A percentile compares a stretch with the other conserved stretches of the same genome.
Evolutionary conservation across 2,797 vertebrate genomes (phyloP).

Genomic region (Morus bassanus): DNA sequence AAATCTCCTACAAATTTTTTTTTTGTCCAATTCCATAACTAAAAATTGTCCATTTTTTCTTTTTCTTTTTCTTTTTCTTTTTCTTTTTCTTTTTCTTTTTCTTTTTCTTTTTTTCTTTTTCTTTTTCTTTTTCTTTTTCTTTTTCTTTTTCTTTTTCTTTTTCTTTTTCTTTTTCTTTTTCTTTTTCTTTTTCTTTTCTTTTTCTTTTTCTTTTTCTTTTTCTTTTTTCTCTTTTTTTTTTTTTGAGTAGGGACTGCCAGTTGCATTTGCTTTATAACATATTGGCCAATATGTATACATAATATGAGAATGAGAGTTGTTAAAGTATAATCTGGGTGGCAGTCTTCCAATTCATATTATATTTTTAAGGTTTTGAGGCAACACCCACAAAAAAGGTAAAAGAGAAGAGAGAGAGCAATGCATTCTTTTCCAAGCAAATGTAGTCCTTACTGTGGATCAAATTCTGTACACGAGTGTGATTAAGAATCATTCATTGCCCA

Average conservation of each 20-base stretch:
- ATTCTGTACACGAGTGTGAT: not conserved
- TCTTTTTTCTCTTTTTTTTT: no score
- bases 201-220: fast-evolving
- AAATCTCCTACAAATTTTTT: not conserved
- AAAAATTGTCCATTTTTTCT: fast-evolving
- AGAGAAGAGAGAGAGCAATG: not conserved
- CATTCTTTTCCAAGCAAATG: not conserved
- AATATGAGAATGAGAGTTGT: not conserved
- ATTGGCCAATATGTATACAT: not conserved
- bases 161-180: not conserved
- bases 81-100: not conserved
- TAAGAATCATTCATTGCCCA: not conserved
- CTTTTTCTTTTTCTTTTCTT: not conserved
- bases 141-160: no score
- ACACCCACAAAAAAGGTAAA: not conserved
- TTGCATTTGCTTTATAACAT: not conserved
- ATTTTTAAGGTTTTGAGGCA: not conserved
- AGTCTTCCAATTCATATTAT: not conserved
- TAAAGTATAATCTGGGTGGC: not conserved
- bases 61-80: no score
- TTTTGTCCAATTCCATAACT: not conserved
- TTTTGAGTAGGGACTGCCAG: not conserved
- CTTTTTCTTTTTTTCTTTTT: not conserved
- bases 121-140: no score
- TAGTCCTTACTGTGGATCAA: not conserved